A percentile compares a stretch with the other conserved stretches of the same genome.
phyloP scores from a whole-genome alignment of 1,140 invertebrate genomes.

The Camponotus floridanus region DNA sequence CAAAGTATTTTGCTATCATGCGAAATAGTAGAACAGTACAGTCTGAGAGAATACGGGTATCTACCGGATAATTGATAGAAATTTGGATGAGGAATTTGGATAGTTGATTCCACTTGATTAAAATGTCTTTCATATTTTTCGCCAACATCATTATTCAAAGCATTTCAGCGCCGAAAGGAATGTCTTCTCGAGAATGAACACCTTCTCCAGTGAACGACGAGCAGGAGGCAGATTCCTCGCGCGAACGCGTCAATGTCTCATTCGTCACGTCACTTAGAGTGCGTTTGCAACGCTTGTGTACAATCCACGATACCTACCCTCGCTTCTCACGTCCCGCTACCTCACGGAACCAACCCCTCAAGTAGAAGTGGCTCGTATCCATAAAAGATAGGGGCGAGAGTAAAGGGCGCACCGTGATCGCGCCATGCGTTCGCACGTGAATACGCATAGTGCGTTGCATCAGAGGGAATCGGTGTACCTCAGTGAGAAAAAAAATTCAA shows the following conservation, averaged over 20 bases:
- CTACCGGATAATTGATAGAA: not conserved
- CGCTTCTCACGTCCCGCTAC: not conserved
- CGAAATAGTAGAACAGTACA: too few relatives aligned
- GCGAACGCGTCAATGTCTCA: constrained; percentile 48
- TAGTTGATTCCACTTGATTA: not conserved
- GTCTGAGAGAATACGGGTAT: not conserved
- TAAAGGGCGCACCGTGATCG: constrained; percentile 44
- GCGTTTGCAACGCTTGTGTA: constrained; percentile 13
- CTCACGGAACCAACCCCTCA: constrained; percentile 22
- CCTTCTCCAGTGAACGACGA: not conserved
- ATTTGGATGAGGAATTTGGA: not conserved
- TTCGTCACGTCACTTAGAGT: constrained; percentile 55
- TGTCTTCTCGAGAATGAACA: not conserved
- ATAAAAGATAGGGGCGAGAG: constrained; percentile 68
- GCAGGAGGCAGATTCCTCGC: constrained; percentile 24
- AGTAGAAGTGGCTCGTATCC: constrained; percentile 68
- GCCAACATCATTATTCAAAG: not conserved
- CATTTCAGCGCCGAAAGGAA: not conserved
- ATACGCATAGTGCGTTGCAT: not conserved
- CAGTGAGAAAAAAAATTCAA: constrained; percentile 5
- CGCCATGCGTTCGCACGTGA: not conserved
- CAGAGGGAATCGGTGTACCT: not conserved
- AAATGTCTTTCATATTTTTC: not conserved
- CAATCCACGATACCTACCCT: not conserved
- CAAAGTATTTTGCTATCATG: not conserved